Evolutionary conservation across 2,113 vertebrate genomes (phyloP).

Genomic region (Gambusia affinis): DNA sequence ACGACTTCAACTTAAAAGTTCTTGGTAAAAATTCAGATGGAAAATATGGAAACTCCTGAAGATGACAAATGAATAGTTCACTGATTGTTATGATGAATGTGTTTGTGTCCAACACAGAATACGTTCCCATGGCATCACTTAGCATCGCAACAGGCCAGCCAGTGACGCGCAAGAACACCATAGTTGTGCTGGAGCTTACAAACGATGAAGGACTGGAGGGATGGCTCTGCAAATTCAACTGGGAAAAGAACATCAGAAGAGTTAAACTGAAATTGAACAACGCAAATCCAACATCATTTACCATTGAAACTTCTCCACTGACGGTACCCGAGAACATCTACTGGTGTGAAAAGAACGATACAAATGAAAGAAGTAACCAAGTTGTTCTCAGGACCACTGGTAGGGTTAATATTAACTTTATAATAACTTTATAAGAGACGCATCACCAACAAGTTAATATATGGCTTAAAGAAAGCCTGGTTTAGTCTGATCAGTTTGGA

Average conservation of each 20-base stretch:
- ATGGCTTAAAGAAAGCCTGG: too few species aligned
- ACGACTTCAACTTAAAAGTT: fast-evolving
- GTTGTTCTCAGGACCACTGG: constrained; percentile 47
- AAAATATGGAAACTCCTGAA: background rate
- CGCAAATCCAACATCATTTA: fast-evolving
- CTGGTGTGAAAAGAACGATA: background rate
- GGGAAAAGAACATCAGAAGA: fast-evolving
- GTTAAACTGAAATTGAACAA: fast-evolving
- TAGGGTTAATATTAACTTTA: background rate
- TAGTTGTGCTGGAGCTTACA: constrained; percentile 39
- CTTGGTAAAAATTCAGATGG: constrained; percentile 3
- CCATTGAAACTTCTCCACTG: fast-evolving
- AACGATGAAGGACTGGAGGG: background rate
- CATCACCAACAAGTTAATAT: too few species aligned
- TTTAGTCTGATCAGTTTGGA: too few species aligned
- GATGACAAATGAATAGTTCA: background rate
- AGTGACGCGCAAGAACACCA: background rate
- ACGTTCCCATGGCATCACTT: constrained; percentile 17
- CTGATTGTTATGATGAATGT: background rate
- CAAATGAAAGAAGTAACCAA: constrained; percentile 36
- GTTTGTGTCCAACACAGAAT: constrained; percentile 15
- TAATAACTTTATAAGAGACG: too few species aligned
- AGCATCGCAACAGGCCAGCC: constrained; percentile 22
- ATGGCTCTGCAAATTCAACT: constrained; percentile 36
- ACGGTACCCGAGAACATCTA: background rate